These are phyloP conservation scores for Hypsopygia costalis DNA, from an alignment of 2,888 invertebrate genomes.

Conservation along the genomic window DNA sequence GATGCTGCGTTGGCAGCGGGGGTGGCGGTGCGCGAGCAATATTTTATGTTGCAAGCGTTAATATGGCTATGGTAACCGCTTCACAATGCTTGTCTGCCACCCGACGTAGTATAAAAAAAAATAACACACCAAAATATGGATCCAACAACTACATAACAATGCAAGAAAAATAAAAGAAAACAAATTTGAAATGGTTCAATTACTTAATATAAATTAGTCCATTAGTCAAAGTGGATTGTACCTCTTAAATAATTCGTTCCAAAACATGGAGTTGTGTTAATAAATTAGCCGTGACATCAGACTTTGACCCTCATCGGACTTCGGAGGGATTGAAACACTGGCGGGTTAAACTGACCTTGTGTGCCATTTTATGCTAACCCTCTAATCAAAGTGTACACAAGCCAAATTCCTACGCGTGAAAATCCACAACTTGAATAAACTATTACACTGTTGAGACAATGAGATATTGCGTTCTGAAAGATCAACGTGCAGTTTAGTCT, in stretches of 20 bases:
- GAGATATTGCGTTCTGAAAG: too few relatives aligned
- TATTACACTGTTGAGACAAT: too few relatives aligned
- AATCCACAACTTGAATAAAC: too few relatives aligned
- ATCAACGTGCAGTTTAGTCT: too few relatives aligned
- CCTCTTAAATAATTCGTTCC: conserved; percentile 33
- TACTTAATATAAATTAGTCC: conserved; percentile 23
- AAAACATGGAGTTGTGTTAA: conserved; percentile 35
- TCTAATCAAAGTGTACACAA: background rate
- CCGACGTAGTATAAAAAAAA: too few relatives aligned
- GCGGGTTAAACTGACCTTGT: conserved; percentile 35
- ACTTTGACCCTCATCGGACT: conserved; percentile 47
- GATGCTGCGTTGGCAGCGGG: too few relatives aligned
- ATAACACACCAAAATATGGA: too few relatives aligned
- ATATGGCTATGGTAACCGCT: too few relatives aligned
- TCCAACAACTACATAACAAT: background rate
- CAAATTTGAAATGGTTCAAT: background rate
- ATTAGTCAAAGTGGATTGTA: conserved; percentile 31
- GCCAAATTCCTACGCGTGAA: too few relatives aligned
- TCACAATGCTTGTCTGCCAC: too few relatives aligned
- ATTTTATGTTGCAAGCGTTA: too few relatives aligned
- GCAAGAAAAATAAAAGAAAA: background rate
- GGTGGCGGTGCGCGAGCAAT: too few relatives aligned
- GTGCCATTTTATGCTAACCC: conserved; percentile 16
- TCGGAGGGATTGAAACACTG: conserved; percentile 34
- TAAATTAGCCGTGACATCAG: conserved; percentile 50